These are phyloP conservation scores for Himalopsyche tibetana DNA, from an alignment of 2,888 invertebrate genomes.

Conservation along the genomic window DNA sequence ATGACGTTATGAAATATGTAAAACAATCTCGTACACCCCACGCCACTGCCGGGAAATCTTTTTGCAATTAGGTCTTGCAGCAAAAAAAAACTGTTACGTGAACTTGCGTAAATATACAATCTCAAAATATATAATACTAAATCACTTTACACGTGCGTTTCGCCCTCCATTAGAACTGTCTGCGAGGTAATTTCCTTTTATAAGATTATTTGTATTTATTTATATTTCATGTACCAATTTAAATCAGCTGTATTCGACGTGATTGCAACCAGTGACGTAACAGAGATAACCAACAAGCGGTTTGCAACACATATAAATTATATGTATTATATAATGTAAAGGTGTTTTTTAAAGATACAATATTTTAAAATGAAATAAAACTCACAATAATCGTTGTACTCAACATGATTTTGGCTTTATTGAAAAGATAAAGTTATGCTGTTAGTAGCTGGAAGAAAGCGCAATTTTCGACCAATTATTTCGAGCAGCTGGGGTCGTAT, in stretches of 20 bases:
- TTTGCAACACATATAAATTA: no score
- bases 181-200: conserved; percentile 32
- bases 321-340: no score
- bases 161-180: conserved; percentile 18
- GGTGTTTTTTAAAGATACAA: no score
- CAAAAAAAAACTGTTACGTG: conserved; percentile 15
- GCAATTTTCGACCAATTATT: no score
- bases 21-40: not conserved
- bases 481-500: no score
- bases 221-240: conserved; percentile 16
- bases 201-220: conserved; percentile 21
- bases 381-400: no score
- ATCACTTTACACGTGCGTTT: conserved; percentile 38
- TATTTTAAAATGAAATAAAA: no score
- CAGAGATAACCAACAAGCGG: no score
- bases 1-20: not conserved
- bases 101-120: conserved; percentile 34
- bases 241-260: conserved; percentile 2
- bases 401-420: no score
- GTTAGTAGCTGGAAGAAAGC: no score
- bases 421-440: no score
- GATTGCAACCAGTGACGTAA: not conserved
- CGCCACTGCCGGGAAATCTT: conserved; percentile 14
- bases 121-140: conserved; percentile 4
- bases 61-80: conserved; percentile 34